Base-by-base conservation (phyloP, 2,888 invertebrate species). In the Melieria omissa region DNA sequence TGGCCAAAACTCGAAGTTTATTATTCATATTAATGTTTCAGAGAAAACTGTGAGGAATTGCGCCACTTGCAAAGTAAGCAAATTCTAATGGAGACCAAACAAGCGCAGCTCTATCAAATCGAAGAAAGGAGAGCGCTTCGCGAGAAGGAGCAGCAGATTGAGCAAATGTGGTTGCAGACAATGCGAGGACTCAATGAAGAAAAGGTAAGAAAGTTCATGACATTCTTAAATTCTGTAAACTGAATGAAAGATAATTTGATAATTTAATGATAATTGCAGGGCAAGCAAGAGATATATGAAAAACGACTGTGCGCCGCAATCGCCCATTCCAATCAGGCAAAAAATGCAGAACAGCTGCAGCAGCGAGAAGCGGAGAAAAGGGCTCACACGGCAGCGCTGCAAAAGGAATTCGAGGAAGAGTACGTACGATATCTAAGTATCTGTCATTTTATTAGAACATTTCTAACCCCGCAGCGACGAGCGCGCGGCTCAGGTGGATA, bases 41-140 rank as follows among this genome's bases (percentile, higher is more conserved):
- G 79, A 55, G 78, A 77, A 71, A 79, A 77, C 16, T 76, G 77
- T 67, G 78, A 79, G 65, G 73, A 75, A 74, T 68, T 73, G 65
- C 75, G 78, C 4, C 78, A 75, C 8, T 16, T 69, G 8, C 75
- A 75, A 65, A 78, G 74, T 55, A 74, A 75, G 57, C 70, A 75
- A 58, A 64, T 76, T 44, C 74, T 79, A 44, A 42, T 76, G 62
- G 78, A 76, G 54, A 74, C 76, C 44, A 79, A 79, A 69, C 71
- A 73, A 47, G 76, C 73, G 3, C 79, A 79, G 57, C 75, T 75
- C 29, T 66, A 77, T 60, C 79, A 79, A 73, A 77, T 79, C n/a
- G 73, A 75, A 57, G 77, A 77, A 44, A 78, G 74, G 52, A 74
- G 73, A 57, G 8, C 63, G 4, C 46, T 65, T 46, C 63, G 64